Percentiles rank a stretch among this genome's conserved stretches.
Conservation (phyloP, 2,113 vertebrate genomes). For the Menidia beryllina region DNA sequence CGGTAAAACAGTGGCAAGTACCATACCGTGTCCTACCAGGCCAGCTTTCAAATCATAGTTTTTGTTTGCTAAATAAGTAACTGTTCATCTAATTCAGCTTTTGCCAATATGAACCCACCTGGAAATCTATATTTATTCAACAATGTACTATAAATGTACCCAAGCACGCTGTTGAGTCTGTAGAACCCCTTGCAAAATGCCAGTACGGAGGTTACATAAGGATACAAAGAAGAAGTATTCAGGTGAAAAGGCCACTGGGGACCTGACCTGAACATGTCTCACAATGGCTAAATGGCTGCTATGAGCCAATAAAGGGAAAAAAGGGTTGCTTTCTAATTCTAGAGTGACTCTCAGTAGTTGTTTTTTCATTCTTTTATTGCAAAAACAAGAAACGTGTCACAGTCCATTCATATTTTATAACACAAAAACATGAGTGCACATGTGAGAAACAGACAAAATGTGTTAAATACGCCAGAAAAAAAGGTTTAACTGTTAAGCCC, state of each 20-base stretch:
- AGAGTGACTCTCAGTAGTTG: not conserved
- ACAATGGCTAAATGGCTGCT: not conserved
- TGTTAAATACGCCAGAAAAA: constrained; percentile 4
- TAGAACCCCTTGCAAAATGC: not conserved
- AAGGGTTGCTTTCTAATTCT: not conserved
- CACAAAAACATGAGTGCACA: not conserved
- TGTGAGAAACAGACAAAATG: not conserved
- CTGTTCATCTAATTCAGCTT: not conserved
- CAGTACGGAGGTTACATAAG: not conserved
- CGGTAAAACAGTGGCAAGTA: not conserved
- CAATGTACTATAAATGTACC: too few species aligned
- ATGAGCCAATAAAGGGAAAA: not conserved
- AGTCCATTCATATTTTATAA: constrained; percentile 1
- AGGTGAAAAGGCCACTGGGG: not conserved
- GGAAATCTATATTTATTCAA: too few species aligned
- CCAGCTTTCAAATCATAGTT: too few species aligned
- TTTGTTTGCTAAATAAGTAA: not conserved
- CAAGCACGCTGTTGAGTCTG: too few species aligned
- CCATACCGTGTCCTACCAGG: not conserved
- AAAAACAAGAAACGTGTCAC: constrained; percentile 26
- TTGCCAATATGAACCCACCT: not conserved
- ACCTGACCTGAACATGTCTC: too few species aligned
- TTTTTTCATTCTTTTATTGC: constrained; percentile 53
- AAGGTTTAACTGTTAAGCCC: constrained; percentile 4
- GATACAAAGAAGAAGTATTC: not conserved